A percentile compares a stretch with the other conserved stretches of the same genome.
phyloP scores from a whole-genome alignment of 2,888 invertebrate species.

The Pammene aurita region DNA sequence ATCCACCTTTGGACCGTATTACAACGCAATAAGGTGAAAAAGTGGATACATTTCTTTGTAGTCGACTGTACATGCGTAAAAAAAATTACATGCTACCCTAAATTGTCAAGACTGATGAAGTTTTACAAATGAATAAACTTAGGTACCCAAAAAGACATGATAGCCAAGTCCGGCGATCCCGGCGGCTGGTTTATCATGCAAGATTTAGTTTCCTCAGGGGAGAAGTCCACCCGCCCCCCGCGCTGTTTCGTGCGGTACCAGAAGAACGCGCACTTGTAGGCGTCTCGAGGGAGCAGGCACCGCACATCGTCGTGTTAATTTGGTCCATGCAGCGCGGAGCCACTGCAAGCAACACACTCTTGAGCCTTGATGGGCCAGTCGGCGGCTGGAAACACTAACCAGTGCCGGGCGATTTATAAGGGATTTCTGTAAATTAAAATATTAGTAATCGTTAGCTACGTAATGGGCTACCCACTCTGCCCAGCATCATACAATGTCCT shows the following conservation, averaged over 20 bases:
- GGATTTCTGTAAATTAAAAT: constrained; percentile 81
- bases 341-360: constrained; percentile 87
- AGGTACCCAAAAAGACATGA: constrained; percentile 91
- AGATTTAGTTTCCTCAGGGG: constrained; percentile 89
- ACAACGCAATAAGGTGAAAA: no score
- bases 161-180: constrained; percentile 91
- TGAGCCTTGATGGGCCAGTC: constrained; percentile 93
- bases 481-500: no score
- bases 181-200: constrained; percentile 94
- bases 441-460: not conserved
- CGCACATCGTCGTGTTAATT: constrained; percentile 98
- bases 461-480: not conserved
- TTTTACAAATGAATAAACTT: no score
- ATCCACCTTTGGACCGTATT: no score
- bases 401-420: constrained; percentile 97
- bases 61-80: no score
- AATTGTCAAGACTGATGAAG: no score
- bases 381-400: constrained; percentile 94
- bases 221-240: constrained; percentile 86
- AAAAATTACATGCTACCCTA: no score
- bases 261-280: constrained; percentile 96
- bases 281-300: constrained; percentile 98
- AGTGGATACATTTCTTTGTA: no score
- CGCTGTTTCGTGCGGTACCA: constrained; percentile 90
- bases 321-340: constrained; percentile 91